Evolutionary conservation across 2,113 vertebrate species (phyloP), one percentile per base, ranked within the genome.

Genomic region (Odontophorus gujanensis): DNA sequence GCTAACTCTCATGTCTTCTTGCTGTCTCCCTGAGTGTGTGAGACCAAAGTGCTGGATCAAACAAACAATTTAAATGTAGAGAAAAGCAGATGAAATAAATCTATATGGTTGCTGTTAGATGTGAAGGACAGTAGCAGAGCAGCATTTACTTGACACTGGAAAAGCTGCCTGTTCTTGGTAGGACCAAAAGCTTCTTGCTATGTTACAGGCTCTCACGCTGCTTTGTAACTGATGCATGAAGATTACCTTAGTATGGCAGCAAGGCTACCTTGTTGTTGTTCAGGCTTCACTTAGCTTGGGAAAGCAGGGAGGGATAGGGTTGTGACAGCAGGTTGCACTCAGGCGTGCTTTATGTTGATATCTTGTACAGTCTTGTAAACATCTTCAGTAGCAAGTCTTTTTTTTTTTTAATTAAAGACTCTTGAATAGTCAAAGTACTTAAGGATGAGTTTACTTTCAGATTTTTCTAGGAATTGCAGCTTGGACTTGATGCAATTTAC

Each of bases 1-100:
- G 24, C 21, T 53, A 58, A 93, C 48, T 22, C 28, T 91, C 66
- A 53, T 71, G 42, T 34, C 34, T 88, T 92, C 51, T 72, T 18
- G 34, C 43, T 77, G 14, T 82, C 78, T 85, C 47, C 82, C 15
- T 32, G 82, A 75, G 66, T 40, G 85, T 63, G 20, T 42, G 50
- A 94, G 63, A 87, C 90, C 59, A 36, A 90, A 92, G 47, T 81
- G 43, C 57, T 73, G 81, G n/a, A 85, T 81, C 20, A 68, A 87
- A 73, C 15, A 78, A 51, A 68, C 45, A 1, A 63, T 53, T 85
- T 85, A 22, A 32, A 1, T n/a, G 58, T 89, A 59, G 32, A 81
- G 51, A 77, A 77, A 87, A 87, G 42, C 36, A 28, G 15, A 17
- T 69, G 34, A n/a, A 82, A 62, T 20, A 38, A 9, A 50, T 20